Evolutionary conservation across 2,113 vertebrate species (phyloP).

Genomic region (Tonatia bakeri): DNA sequence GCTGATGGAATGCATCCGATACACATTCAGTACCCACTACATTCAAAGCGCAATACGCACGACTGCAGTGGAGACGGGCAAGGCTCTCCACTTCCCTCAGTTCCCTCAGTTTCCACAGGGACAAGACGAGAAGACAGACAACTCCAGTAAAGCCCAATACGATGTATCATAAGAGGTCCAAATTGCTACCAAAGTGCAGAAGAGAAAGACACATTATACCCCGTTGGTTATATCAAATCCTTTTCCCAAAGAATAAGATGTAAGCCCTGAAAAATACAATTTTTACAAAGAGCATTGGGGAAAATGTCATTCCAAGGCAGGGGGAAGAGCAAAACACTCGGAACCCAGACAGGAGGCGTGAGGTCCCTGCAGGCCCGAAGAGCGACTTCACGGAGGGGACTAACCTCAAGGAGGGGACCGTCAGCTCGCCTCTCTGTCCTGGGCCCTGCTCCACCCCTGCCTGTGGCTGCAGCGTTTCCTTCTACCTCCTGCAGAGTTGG

Average conservation of each 20-base stretch:
- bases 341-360: background rate
- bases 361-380: background rate
- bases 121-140: background rate
- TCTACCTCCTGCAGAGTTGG: background rate
- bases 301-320: background rate
- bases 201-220: background rate
- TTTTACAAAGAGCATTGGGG: background rate
- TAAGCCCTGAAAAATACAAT: background rate
- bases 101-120: background rate
- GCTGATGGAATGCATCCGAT: background rate
- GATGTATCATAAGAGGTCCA: background rate
- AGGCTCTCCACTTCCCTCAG: background rate
- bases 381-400: fast-evolving
- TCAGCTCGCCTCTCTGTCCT: background rate
- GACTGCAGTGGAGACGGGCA: background rate
- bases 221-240: background rate
- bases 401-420: background rate
- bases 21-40: background rate
- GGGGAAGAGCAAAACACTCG: background rate
- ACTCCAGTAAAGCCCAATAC: background rate
- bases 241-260: background rate
- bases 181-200: background rate
- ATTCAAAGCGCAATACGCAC: background rate
- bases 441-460: background rate
- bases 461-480: background rate